Evolutionary conservation across 2,797 vertebrate species (phyloP).

Genomic region (Microctenopoma steveboyesi): DNA sequence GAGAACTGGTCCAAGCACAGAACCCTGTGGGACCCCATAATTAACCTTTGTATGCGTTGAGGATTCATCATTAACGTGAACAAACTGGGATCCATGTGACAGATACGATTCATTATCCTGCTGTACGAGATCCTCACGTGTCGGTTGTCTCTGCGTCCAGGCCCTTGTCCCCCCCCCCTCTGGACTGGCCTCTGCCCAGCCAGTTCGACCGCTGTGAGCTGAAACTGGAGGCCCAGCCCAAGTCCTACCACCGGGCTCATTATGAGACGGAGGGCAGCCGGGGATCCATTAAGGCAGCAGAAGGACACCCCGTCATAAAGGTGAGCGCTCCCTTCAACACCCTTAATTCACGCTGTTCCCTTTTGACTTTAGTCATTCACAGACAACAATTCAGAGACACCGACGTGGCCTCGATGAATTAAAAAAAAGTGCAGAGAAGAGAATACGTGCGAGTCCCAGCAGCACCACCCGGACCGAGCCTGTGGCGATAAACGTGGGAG

Average conservation of each 20-base stretch:
- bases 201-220: conserved; percentile 92
- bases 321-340: conserved; percentile 62
- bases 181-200: conserved; percentile 93
- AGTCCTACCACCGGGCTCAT: conserved; percentile 94
- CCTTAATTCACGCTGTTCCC: not conserved
- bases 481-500: too few species aligned
- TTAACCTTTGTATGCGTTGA: too few species aligned
- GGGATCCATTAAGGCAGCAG: conserved; percentile 92
- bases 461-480: too few species aligned
- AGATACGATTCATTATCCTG: not conserved
- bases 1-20: too few species aligned
- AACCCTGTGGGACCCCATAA: too few species aligned
- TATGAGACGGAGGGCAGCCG: conserved; percentile 98
- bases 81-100: too few species aligned
- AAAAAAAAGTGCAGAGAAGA: too few species aligned
- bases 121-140: not conserved
- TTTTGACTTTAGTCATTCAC: too few species aligned
- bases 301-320: conserved; percentile 92
- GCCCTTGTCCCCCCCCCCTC: conserved; percentile 89
- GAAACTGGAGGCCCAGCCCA: conserved; percentile 94
- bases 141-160: conserved; percentile 73
- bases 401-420: too few species aligned
- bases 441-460: too few species aligned
- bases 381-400: too few species aligned
- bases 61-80: too few species aligned